phyloP scores from a whole-genome alignment of 1,140 invertebrate species.

The Laupala kohalensis region DNA sequence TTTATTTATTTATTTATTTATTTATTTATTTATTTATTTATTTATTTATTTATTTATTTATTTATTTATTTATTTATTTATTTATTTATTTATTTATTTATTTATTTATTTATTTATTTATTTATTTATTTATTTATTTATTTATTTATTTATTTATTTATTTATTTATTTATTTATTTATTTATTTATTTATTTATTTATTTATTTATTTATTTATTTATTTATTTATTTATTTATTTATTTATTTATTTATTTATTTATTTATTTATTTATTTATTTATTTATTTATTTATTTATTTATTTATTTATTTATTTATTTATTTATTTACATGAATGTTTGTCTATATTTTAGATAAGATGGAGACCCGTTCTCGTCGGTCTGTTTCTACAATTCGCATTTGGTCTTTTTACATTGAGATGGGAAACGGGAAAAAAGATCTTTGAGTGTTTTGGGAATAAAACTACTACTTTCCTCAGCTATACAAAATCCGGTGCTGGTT shows the following conservation, averaged over 20 bases:
- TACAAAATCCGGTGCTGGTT: slow-evolving; percentile 59
- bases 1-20: too few species aligned
- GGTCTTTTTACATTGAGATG: slow-evolving; percentile 79
- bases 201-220: not conserved
- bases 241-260: not conserved
- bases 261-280: not conserved
- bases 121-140: too few species aligned
- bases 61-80: too few species aligned
- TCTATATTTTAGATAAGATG: slow-evolving; percentile 45
- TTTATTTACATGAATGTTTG: not conserved
- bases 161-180: too few species aligned
- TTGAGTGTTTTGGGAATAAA: slow-evolving; percentile 69
- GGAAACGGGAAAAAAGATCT: slow-evolving; percentile 56
- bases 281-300: not conserved
- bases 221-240: not conserved
- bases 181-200: not conserved
- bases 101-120: too few species aligned
- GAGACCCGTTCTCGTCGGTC: slow-evolving; percentile 64
- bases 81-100: too few species aligned
- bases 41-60: too few species aligned
- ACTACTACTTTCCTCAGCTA: slow-evolving; percentile 67
- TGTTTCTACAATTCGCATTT: slow-evolving; percentile 74
- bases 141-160: too few species aligned
- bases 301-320: not conserved
- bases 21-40: too few species aligned